phyloP scores from a whole-genome alignment of 2,797 vertebrate genomes.

The Acipenser ruthenus region DNA sequence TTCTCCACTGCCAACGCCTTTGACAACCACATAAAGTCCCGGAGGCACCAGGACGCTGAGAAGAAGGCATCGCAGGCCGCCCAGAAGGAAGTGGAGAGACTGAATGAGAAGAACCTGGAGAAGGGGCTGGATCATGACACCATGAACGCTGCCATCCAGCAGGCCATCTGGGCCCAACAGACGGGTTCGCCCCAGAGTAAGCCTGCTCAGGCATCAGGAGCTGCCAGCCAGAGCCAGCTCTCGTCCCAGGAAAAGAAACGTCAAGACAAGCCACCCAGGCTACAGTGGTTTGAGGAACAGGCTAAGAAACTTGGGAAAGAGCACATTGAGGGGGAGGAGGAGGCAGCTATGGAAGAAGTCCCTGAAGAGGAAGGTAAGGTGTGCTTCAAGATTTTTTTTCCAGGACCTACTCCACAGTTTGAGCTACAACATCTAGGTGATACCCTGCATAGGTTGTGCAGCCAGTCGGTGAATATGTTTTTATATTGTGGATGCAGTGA shows the following conservation, averaged over 20 bases:
- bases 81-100: slow-evolving; percentile 64
- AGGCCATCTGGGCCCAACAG: slow-evolving; percentile 68
- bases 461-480: no score
- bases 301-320: slow-evolving; percentile 57
- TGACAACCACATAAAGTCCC: slow-evolving; percentile 83
- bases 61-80: slow-evolving; percentile 65
- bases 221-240: background rate
- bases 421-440: no score
- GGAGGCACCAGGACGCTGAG: slow-evolving; percentile 81
- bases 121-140: slow-evolving; percentile 77
- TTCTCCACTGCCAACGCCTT: slow-evolving; percentile 83
- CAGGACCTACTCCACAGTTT: no score
- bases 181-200: slow-evolving; percentile 51
- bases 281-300: slow-evolving; percentile 79
- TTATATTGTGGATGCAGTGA: no score
- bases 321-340: slow-evolving; percentile 40
- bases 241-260: slow-evolving; percentile 14
- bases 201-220: background rate
- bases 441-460: no score
- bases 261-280: slow-evolving; percentile 59
- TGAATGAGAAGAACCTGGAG: slow-evolving; percentile 90
- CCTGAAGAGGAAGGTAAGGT: slow-evolving; percentile 52
- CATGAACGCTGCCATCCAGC: slow-evolving; percentile 80
- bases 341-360: slow-evolving; percentile 28
- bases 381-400: no score